Evolutionary conservation across 2,888 invertebrate species (phyloP).

Genomic region (Zelleria hepariella): DNA sequence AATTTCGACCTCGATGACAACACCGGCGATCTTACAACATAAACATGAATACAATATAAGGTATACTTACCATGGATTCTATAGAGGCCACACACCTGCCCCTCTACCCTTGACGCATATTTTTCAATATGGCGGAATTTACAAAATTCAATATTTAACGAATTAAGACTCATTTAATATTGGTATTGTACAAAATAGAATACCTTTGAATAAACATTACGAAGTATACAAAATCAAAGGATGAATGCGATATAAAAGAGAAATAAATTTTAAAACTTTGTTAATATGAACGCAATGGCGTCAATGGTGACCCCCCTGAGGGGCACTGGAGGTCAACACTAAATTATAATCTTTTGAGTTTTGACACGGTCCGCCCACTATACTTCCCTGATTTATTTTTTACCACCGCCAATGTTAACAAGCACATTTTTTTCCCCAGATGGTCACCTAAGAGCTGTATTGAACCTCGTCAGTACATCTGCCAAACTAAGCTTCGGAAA

Average conservation of each 20-base stretch:
- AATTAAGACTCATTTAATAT: too few relatives aligned
- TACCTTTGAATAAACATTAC: too few relatives aligned
- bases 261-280: too few relatives aligned
- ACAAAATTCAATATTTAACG: too few relatives aligned
- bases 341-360: not conserved
- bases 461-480: slow-evolving; percentile 77
- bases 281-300: too few relatives aligned
- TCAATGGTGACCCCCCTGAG: not conserved
- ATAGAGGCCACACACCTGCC: not conserved
- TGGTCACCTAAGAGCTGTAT: slow-evolving; percentile 79
- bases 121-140: too few relatives aligned
- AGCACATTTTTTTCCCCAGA: slow-evolving; percentile 45
- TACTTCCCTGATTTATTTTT: not conserved
- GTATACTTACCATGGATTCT: not conserved
- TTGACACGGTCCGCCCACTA: not conserved
- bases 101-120: too few relatives aligned
- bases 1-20: not conserved
- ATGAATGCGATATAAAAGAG: too few relatives aligned
- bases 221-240: too few relatives aligned
- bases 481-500: slow-evolving; percentile 75
- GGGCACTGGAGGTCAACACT: not conserved
- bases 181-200: too few relatives aligned
- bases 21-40: not conserved
- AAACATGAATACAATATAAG: too few relatives aligned
- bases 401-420: too few relatives aligned